Percentiles rank a stretch among this genome's conserved stretches.
Evolutionary conservation across 1,140 invertebrate genomes (phyloP).

Genomic region (Rhyacophila brunnea): DNA sequence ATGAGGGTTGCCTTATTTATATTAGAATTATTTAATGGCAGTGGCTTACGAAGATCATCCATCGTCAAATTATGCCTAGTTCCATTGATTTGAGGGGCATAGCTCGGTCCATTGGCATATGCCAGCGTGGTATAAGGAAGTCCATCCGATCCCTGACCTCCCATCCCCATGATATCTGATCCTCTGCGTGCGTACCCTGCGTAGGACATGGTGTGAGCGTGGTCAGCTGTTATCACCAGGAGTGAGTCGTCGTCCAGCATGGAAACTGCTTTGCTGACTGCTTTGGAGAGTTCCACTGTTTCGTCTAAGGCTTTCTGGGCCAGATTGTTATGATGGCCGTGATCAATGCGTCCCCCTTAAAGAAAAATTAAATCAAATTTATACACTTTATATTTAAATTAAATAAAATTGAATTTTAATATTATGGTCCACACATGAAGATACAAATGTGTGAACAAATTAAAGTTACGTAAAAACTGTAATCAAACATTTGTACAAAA

Average conservation of each 20-base stretch:
- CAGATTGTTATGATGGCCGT: conserved; percentile 74
- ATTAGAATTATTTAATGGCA: too few species aligned
- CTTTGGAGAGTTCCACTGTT: conserved; percentile 60
- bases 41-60: conserved; percentile 48
- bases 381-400: too few species aligned
- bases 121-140: conserved; percentile 70
- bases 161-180: conserved; percentile 54
- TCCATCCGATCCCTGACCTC: conserved; percentile 46
- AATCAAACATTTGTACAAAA: too few species aligned
- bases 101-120: conserved; percentile 75
- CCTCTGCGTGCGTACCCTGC: conserved; percentile 63
- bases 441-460: too few species aligned
- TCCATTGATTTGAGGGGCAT: conserved; percentile 42
- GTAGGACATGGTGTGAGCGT: conserved; percentile 65
- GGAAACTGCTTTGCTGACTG: conserved; percentile 53
- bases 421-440: too few species aligned
- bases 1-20: too few species aligned
- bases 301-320: conserved; percentile 67
- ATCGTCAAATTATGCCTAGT: conserved; percentile 45
- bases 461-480: too few species aligned
- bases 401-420: too few species aligned
- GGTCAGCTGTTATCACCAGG: conserved; percentile 69
- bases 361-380: too few species aligned
- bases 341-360: conserved; percentile 74
- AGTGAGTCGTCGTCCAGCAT: conserved; percentile 62